Base-by-base conservation (phyloP, 2,888 invertebrate species). In the Drosophila monieri region DNA sequence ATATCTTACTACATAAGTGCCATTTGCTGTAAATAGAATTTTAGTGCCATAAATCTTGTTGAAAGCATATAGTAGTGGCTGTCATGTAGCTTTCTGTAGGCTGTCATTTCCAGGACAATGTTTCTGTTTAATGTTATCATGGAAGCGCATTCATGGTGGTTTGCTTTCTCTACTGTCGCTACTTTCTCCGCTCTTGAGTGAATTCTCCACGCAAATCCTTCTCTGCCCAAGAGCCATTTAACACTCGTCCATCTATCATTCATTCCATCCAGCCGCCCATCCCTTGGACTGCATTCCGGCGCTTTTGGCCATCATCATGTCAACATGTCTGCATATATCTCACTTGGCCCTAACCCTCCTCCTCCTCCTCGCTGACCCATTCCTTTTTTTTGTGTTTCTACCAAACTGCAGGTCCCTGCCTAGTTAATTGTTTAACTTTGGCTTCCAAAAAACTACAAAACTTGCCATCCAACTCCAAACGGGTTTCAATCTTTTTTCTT, bases 401-500 rank as follows among this genome's bases (percentile, higher is more conserved):
- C 35, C 12, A 54, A 54, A 43, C 66, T 44, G 41, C 37, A 56
- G 10, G 39, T 14, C 48, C 44, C 71, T 47, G 72, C 43, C 64
- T 48, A 71, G 72, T 72, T 70, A 70, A 70, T 70, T 70, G 70
- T 70, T 70, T 70, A 70, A 70, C 72, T 70, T 70, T 70, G 56
- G 71, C 72, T 62, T 25, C 60, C 49, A 56, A 41, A 51, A 43
- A 61, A 61, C 71, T 43, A n/a, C n/a, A 44, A 69, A 70, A 61
- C 69, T 71, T 32, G 54, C 54, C 41, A 18, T 18, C 43, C 51
- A 32, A 32, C 35, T 35, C 14, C 35, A 5, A 35, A 35, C 35
- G n/a, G n/a, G 14, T 44, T 46, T 12, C 8, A 12, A 25, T 37
- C n/a, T 30, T 23, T 15, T 10, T 35, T 35, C 37, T 52, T 39